These are phyloP conservation scores for Pristionchus mayeri DNA, from an alignment of 2,888 invertebrate genomes.

Conservation along the genomic window DNA sequence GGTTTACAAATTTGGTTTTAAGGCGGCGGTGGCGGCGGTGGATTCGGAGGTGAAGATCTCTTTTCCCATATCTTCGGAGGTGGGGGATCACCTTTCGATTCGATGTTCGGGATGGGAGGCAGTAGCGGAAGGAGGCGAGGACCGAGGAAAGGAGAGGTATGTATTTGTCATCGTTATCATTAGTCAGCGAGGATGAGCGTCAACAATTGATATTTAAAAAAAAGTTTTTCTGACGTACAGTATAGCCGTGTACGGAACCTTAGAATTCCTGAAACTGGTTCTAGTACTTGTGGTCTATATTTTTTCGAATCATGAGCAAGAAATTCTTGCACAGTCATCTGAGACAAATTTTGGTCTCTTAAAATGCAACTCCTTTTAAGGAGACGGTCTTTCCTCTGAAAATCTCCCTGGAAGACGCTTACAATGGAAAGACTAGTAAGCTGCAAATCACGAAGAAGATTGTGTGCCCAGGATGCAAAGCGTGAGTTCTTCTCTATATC, in stretches of 20 bases:
- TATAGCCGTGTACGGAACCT: too few relatives aligned
- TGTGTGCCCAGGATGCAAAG: constrained; percentile 86
- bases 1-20: not conserved
- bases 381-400: constrained; percentile 87
- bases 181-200: too few relatives aligned
- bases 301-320: too few relatives aligned
- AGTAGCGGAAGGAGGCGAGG: constrained; percentile 80
- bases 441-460: constrained; percentile 88
- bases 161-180: not conserved
- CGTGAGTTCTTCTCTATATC: constrained; percentile 76
- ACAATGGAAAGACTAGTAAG: constrained; percentile 89
- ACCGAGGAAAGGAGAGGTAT: constrained; percentile 80
- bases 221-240: too few relatives aligned
- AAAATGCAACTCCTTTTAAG: constrained; percentile 77
- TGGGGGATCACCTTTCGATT: constrained; percentile 67
- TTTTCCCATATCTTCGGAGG: constrained; percentile 84
- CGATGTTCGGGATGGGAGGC: constrained; percentile 74
- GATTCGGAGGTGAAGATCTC: constrained; percentile 82
- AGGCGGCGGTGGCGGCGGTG: constrained; percentile 54
- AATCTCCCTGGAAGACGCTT: constrained; percentile 91
- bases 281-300: too few relatives aligned
- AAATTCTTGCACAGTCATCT: too few relatives aligned
- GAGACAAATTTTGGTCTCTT: not conserved
- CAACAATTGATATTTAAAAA: too few relatives aligned
- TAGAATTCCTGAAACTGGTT: too few relatives aligned